phyloP scores from a whole-genome alignment of 2,888 invertebrate genomes.

The Pecten maximus region DNA sequence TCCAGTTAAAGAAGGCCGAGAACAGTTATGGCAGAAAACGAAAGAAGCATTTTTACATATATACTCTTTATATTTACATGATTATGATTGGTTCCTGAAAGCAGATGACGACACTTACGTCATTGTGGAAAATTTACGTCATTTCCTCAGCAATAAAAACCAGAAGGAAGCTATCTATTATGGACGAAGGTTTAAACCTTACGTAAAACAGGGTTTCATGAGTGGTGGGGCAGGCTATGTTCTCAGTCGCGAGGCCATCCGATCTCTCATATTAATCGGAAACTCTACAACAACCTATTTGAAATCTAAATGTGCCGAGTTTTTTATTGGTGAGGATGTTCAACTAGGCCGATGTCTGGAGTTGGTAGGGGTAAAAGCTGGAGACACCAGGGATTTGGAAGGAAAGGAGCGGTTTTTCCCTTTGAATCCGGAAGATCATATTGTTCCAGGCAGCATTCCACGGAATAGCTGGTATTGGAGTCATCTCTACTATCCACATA shows the following conservation, averaged over 20 bases:
- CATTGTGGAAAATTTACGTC: conserved; percentile 1
- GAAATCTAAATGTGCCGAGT: background rate
- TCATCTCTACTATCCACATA: background rate
- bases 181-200: conserved; percentile 6
- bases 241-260: background rate
- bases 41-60: conserved; percentile 2
- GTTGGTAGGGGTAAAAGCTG: background rate
- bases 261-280: background rate
- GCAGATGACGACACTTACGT: background rate
- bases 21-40: background rate
- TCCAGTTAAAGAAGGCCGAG: background rate
- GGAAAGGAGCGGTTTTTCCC: background rate
- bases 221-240: background rate
- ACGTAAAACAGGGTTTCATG: background rate
- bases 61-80: background rate
- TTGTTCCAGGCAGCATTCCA: background rate
- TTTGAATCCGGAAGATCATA: background rate
- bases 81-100: conserved; percentile 15
- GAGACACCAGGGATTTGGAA: background rate
- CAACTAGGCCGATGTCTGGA: background rate
- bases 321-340: background rate
- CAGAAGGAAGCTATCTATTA: background rate
- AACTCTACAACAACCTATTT: background rate
- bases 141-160: background rate
- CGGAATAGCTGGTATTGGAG: background rate